Conservation (phyloP, 2,888 invertebrate species). For the Poecilus cupreus region DNA sequence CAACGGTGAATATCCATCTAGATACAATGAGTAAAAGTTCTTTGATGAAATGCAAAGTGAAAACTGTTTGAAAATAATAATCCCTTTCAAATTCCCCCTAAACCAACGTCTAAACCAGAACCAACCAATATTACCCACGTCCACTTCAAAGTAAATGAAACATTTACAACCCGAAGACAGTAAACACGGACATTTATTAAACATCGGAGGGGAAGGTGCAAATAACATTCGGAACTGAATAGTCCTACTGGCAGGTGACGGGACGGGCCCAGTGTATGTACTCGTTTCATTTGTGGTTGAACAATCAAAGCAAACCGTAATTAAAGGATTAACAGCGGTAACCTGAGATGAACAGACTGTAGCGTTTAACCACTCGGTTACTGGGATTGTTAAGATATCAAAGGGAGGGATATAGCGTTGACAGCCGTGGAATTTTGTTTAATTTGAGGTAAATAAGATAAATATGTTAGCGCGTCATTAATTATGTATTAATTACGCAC, state of each 20-base stretch:
- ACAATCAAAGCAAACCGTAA: conserved; percentile 64
- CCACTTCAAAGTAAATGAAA: background rate
- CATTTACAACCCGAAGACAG: conserved; percentile 1
- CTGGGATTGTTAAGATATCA: background rate
- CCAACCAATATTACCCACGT: background rate
- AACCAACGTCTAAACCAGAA: background rate
- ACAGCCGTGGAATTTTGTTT: background rate
- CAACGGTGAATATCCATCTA: too few species aligned
- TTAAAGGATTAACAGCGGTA: conserved; percentile 63
- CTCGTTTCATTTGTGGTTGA: conserved; percentile 62
- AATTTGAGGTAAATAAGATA: background rate
- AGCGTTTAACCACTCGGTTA: conserved; percentile 3
- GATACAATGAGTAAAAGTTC: too few species aligned
- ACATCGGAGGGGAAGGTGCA: background rate
- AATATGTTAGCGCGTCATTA: background rate
- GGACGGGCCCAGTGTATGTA: background rate
- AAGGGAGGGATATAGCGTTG: background rate
- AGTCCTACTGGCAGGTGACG: background rate
- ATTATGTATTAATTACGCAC: background rate
- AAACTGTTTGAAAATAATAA: too few species aligned
- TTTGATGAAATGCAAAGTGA: too few species aligned
- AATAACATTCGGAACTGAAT: background rate
- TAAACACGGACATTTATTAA: conserved; percentile 2
- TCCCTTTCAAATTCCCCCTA: too few species aligned
- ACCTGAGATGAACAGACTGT: conserved; percentile 58